Evolutionary conservation across 2,888 invertebrate species (phyloP).

Genomic region (Cheilosia scutellata): DNA sequence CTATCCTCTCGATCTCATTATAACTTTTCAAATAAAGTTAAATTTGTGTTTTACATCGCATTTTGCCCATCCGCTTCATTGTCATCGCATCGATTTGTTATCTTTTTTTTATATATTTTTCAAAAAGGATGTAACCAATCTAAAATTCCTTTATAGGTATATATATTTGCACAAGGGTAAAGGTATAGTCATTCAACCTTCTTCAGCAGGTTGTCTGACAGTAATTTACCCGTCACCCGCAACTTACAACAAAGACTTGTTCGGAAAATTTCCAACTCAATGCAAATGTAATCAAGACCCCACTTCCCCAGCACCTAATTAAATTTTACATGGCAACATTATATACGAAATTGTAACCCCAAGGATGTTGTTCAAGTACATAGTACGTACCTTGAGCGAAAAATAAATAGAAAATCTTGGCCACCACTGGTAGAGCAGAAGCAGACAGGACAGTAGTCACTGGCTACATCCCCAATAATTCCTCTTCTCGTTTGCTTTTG

Average conservation of each 20-base stretch:
- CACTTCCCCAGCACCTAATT: conserved; percentile 81
- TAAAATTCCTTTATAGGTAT: conserved; percentile 15
- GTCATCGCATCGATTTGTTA: not conserved
- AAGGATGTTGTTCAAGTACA: not conserved
- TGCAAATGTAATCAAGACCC: conserved; percentile 82
- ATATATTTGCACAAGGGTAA: conserved; percentile 17
- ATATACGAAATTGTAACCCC: conserved; percentile 15
- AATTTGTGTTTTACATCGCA: conserved; percentile 16
- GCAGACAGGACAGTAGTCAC: not conserved
- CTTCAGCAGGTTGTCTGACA: not conserved
- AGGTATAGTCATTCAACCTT: conserved; percentile 1
- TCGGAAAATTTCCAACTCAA: conserved; percentile 64
- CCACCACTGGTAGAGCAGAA: too few relatives aligned
- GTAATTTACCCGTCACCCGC: not conserved
- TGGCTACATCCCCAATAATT: conserved; percentile 31
- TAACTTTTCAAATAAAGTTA: conserved; percentile 66
- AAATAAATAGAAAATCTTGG: conserved; percentile 22
- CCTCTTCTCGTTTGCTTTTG: conserved; percentile 18
- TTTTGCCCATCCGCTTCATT: not conserved
- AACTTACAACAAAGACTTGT: conserved; percentile 6
- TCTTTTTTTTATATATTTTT: not conserved
- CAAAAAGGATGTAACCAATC: not conserved
- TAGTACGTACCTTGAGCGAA: not conserved
- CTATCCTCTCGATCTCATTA: conserved; percentile 57
- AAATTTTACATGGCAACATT: conserved; percentile 77